Conservation (phyloP, 2,888 invertebrate genomes). For the Aphelenchoides bicaudatus region DNA sequence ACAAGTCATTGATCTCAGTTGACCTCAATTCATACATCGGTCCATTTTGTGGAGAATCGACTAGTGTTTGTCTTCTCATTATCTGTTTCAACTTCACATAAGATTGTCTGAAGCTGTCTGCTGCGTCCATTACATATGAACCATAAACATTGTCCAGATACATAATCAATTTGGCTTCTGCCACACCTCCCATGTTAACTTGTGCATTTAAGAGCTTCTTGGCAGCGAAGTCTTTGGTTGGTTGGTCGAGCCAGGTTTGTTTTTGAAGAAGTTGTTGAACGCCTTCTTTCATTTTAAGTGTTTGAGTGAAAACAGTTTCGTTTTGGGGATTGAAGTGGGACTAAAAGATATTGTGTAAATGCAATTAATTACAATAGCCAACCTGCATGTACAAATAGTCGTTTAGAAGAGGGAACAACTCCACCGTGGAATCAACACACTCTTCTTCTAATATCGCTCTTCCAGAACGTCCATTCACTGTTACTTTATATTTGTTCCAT, state of each 20-base stretch:
- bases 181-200: background rate
- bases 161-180: background rate
- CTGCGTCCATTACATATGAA: background rate
- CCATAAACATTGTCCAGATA: background rate
- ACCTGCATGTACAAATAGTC: constrained; percentile 1
- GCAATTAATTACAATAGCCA: too few species aligned
- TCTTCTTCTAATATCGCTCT: background rate
- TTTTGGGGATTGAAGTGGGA: too few species aligned
- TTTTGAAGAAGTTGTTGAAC: too few species aligned
- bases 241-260: background rate
- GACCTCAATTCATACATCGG: background rate
- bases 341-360: too few species aligned
- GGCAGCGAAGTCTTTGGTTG: background rate
- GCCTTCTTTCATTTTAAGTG: too few species aligned
- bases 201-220: background rate
- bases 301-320: too few species aligned
- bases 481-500: too few species aligned
- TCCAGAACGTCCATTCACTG: too few species aligned
- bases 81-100: background rate
- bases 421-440: background rate
- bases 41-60: background rate
- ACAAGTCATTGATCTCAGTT: background rate
- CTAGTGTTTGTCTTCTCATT: background rate
- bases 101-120: background rate
- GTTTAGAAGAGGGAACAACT: background rate